These are phyloP conservation scores for Dinocampus coccinellae DNA, from an alignment of 2,888 invertebrate species.

Conservation along the genomic window DNA sequence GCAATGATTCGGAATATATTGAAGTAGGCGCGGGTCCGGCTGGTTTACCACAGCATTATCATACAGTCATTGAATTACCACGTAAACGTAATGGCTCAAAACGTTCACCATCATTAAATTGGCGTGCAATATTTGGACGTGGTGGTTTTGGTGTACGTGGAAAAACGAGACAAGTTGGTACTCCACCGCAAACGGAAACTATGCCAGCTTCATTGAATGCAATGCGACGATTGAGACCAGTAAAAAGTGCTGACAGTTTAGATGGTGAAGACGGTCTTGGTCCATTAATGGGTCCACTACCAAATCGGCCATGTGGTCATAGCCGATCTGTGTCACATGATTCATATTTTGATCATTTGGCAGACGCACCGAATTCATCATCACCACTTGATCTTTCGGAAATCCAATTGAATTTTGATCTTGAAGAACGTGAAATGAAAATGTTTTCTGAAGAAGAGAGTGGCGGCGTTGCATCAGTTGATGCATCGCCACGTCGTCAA, in stretches of 20 bases:
- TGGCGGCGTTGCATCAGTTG: slow-evolving; percentile 71
- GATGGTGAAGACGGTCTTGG: slow-evolving; percentile 64
- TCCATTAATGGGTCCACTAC: slow-evolving; percentile 69
- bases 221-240: slow-evolving; percentile 73
- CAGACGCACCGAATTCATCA: slow-evolving; percentile 72
- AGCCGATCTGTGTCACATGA: slow-evolving; percentile 89
- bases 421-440: slow-evolving; percentile 87
- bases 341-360: slow-evolving; percentile 89
- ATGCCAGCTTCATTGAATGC: slow-evolving; percentile 63
- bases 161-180: slow-evolving; percentile 71
- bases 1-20: slow-evolving; percentile 78
- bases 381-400: slow-evolving; percentile 82
- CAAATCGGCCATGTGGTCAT: slow-evolving; percentile 71
- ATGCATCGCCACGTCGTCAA: slow-evolving; percentile 64
- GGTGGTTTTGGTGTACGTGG: slow-evolving; percentile 59
- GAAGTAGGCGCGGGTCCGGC: slow-evolving; percentile 84
- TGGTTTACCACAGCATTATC: slow-evolving; percentile 84
- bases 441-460: slow-evolving; percentile 92
- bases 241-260: slow-evolving; percentile 80
- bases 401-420: slow-evolving; percentile 84
- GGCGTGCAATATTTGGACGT: slow-evolving; percentile 82
- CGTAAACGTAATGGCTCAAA: slow-evolving; percentile 76
- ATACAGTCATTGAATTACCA: slow-evolving; percentile 93
- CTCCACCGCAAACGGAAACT: slow-evolving; percentile 68
- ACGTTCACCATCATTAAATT: slow-evolving; percentile 78